A percentile compares a stretch with the other conserved stretches of the same genome.
Conservation (phyloP, 1,140 invertebrate species). For the Drosophila insularis region DNA sequence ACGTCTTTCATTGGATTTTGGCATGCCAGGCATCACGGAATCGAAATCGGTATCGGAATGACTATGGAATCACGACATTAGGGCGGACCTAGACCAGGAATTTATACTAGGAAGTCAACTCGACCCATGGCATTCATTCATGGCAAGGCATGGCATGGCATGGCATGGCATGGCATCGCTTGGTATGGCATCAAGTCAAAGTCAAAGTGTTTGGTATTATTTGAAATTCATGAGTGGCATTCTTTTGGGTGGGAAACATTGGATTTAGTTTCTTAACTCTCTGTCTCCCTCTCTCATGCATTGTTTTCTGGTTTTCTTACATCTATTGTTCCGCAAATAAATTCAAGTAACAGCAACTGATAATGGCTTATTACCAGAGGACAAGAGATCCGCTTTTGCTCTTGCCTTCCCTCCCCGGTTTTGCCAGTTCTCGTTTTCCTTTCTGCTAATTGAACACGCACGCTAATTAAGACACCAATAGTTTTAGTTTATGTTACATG, state of each 20-base stretch:
- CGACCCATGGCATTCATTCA: slow-evolving; percentile 10
- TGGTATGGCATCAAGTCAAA: slow-evolving; percentile 70
- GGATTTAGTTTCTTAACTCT: slow-evolving; percentile 2
- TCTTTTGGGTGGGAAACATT: slow-evolving; percentile 38
- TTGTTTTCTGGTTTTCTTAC: slow-evolving; percentile 22
- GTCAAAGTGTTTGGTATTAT: slow-evolving; percentile 80
- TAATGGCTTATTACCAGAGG: slow-evolving; percentile 69
- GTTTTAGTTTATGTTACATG: slow-evolving; percentile 64
- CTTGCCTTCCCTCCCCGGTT: no score
- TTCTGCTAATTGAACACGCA: slow-evolving; percentile 76
- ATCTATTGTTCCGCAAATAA: slow-evolving; percentile 64
- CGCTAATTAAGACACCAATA: slow-evolving; percentile 79
- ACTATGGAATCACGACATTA: slow-evolving; percentile 64
- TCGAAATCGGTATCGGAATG: slow-evolving; percentile 24
- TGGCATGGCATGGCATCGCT: slow-evolving; percentile 54
- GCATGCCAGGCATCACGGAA: slow-evolving; percentile 74
- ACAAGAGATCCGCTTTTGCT: slow-evolving; percentile 6
- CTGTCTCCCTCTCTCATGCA: slow-evolving; percentile 3
- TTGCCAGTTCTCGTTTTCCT: background rate
- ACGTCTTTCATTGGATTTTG: slow-evolving; percentile 80
- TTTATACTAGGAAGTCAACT: background rate
- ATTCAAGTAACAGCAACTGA: slow-evolving; percentile 73
- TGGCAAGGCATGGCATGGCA: slow-evolving; percentile 59
- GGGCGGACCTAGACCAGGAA: slow-evolving; percentile 5
- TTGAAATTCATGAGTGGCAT: slow-evolving; percentile 79